Evolutionary conservation across 2,113 vertebrate genomes (phyloP).

Genomic region (Epinephelus fuscoguttatus): DNA sequence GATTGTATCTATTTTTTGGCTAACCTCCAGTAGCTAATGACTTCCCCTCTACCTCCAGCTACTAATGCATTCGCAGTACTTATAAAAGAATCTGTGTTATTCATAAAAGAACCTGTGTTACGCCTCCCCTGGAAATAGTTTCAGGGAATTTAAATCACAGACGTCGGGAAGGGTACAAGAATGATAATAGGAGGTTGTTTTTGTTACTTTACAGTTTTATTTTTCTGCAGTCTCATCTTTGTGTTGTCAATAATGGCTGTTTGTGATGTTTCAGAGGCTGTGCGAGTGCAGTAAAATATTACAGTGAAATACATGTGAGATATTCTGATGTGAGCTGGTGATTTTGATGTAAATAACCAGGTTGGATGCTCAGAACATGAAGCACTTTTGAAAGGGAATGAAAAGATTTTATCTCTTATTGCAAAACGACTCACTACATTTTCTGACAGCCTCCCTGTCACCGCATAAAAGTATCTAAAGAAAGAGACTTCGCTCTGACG

Average conservation of each 20-base stretch:
- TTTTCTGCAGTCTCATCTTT: slow-evolving; percentile 8
- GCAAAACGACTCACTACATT: background rate
- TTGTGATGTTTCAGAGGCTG: slow-evolving; percentile 17
- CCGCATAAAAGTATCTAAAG: slow-evolving; percentile 20
- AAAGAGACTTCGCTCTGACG: background rate
- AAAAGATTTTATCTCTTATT: background rate
- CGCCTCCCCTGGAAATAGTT: background rate
- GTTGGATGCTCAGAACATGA: background rate
- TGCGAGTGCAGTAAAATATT: background rate
- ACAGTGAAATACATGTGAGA: background rate
- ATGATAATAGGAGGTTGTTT: background rate
- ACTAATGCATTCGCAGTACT: background rate
- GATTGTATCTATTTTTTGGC: background rate
- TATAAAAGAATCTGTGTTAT: background rate
- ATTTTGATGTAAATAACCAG: background rate
- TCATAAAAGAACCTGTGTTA: background rate
- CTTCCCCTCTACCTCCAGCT: background rate
- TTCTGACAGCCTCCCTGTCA: slow-evolving; percentile 3
- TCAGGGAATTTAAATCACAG: slow-evolving; percentile 11
- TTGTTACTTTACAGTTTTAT: background rate
- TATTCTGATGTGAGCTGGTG: too few relatives aligned
- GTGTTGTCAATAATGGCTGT: background rate
- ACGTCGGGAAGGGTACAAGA: background rate
- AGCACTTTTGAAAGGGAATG: background rate
- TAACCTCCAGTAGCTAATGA: background rate